phyloP scores from a whole-genome alignment of 23 tunicate species.

The Oikopleura albicans region DNA sequence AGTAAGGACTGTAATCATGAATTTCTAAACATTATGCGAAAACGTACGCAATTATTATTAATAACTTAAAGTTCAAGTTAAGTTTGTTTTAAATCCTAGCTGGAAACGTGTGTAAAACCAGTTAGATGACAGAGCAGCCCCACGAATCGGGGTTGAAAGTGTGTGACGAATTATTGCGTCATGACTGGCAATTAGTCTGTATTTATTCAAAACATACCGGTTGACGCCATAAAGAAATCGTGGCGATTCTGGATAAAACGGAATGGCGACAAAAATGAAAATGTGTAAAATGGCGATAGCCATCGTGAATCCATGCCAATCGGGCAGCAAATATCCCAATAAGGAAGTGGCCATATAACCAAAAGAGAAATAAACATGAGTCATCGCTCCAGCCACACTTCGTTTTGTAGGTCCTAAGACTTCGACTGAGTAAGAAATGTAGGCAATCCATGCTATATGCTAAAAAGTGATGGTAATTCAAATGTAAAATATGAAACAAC shows the following conservation, averaged over 20 bases:
- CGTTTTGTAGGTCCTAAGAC: neutral
- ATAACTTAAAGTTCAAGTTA: too few species aligned
- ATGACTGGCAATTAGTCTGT: neutral
- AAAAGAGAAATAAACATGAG: constrained; percentile 1
- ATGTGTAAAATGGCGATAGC: neutral
- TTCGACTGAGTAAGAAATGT: neutral
- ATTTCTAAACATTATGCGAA: too few species aligned
- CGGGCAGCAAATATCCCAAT: neutral
- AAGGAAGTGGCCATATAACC: neutral
- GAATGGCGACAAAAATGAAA: neutral
- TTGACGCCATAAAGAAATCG: neutral
- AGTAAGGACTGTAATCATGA: too few species aligned
- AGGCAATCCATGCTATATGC: neutral
- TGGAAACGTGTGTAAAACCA: too few species aligned
- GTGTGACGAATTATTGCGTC: too few species aligned
- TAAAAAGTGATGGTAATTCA: too few species aligned
- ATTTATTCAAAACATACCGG: neutral
- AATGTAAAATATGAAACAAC: too few species aligned
- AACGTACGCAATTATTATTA: too few species aligned
- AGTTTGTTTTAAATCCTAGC: too few species aligned
- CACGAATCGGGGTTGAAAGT: too few species aligned
- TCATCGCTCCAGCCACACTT: neutral
- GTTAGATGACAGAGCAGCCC: too few species aligned
- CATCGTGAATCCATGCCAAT: neutral
- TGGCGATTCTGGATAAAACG: constrained; percentile 8